Conservation (phyloP, 2,888 invertebrate species). For the Synergus japonicus region DNA sequence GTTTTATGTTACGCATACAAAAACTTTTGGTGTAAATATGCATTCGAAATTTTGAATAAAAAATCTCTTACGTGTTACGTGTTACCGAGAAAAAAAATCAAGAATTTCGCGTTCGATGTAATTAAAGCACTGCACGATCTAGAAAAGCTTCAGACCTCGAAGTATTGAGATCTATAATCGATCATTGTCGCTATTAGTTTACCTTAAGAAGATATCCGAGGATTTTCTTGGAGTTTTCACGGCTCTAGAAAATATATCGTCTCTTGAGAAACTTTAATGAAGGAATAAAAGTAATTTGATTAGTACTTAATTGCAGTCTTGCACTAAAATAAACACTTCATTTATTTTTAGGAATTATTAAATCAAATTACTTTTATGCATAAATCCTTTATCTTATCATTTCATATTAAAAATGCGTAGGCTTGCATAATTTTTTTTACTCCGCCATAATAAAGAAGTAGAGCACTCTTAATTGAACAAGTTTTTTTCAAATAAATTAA, state of each 20-base stretch:
- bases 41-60: background rate
- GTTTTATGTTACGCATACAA: background rate
- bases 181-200: constrained; percentile 23
- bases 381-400: too few species aligned
- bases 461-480: constrained; percentile 7
- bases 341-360: background rate
- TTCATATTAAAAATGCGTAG: background rate
- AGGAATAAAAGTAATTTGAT: background rate
- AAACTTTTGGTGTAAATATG: background rate
- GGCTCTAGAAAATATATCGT: background rate
- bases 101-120: background rate
- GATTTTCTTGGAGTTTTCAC: background rate
- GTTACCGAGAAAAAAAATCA: background rate
- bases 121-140: background rate
- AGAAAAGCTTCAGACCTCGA: constrained; percentile 13
- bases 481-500: constrained; percentile 10
- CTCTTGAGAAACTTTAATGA: constrained; percentile 6
- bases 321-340: constrained; percentile 8
- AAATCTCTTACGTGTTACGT: background rate
- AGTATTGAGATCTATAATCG: constrained; percentile 3
- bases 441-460: background rate
- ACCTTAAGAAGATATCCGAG: constrained; percentile 5
- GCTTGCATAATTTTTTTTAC: background rate
- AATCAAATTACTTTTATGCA: too few species aligned
- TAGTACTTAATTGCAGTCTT: constrained; percentile 2